A percentile compares a stretch with the other conserved stretches of the same genome.
Evolutionary conservation across 2,113 vertebrate species (phyloP).

Genomic region (Pheucticus melanocephalus): DNA sequence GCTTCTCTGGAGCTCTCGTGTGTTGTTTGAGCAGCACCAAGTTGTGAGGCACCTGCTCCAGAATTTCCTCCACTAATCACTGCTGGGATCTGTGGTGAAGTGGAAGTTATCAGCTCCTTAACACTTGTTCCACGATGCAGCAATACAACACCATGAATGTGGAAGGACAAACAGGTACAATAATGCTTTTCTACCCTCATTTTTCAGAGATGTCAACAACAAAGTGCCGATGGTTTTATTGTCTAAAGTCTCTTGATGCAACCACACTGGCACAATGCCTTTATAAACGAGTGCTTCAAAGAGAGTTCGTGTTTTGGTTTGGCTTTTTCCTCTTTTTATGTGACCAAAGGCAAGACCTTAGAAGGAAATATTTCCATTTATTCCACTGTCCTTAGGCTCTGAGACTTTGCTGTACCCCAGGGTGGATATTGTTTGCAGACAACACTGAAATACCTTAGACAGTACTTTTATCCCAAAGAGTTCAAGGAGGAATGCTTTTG

Average conservation of each 20-base stretch:
- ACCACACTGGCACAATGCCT: background rate
- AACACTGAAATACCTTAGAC: background rate
- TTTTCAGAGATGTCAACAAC: background rate
- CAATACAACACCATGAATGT: accelerated
- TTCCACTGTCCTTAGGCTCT: background rate
- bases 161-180: background rate
- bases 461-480: background rate
- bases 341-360: background rate
- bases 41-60: accelerated
- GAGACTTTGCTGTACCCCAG: background rate
- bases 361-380: constrained; percentile 6
- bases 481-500: background rate
- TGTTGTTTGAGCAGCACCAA: background rate
- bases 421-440: background rate
- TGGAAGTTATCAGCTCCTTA: background rate
- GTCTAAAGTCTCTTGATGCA: background rate
- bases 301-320: background rate
- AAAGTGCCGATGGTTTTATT: background rate
- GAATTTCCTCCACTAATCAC: background rate
- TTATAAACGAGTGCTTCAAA: constrained; percentile 5
- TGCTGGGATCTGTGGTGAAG: background rate
- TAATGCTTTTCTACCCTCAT: background rate
- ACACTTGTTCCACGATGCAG: background rate
- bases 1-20: background rate
- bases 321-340: background rate